phyloP scores from a whole-genome alignment of 2,113 vertebrate species.

The Calyptommatus sinebrachiatus region DNA sequence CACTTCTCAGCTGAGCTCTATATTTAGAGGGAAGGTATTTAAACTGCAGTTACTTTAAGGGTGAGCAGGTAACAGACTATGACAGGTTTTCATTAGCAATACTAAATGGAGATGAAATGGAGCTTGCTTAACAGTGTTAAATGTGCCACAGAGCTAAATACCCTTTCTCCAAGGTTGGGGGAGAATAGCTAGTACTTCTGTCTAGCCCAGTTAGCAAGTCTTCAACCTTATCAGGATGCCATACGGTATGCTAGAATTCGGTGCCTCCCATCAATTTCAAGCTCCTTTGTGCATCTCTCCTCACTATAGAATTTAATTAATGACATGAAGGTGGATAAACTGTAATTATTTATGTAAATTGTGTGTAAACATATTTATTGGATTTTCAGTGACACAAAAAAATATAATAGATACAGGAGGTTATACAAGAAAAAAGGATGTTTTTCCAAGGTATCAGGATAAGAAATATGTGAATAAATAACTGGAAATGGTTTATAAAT shows the following conservation, averaged over 20 bases:
- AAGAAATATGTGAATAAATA: no score
- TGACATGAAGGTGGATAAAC: neutral
- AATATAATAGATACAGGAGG: no score
- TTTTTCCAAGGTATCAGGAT: no score
- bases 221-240: neutral
- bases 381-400: no score
- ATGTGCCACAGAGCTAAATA: constrained; percentile 18
- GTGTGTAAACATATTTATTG: no score
- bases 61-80: neutral
- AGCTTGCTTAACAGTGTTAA: constrained; percentile 1
- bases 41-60: neutral
- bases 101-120: constrained; percentile 15
- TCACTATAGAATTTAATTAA: neutral
- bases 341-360: no score
- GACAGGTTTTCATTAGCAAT: constrained; percentile 33
- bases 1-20: neutral
- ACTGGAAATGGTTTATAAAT: no score
- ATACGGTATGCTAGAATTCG: neutral
- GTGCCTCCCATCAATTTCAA: neutral
- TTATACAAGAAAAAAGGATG: no score
- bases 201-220: neutral
- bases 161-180: neutral
- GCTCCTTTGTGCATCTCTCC: neutral
- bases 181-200: neutral
- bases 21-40: constrained; percentile 9